Base-by-base conservation (phyloP, 2,888 invertebrate species). In the Chrysodeixis includens region DNA sequence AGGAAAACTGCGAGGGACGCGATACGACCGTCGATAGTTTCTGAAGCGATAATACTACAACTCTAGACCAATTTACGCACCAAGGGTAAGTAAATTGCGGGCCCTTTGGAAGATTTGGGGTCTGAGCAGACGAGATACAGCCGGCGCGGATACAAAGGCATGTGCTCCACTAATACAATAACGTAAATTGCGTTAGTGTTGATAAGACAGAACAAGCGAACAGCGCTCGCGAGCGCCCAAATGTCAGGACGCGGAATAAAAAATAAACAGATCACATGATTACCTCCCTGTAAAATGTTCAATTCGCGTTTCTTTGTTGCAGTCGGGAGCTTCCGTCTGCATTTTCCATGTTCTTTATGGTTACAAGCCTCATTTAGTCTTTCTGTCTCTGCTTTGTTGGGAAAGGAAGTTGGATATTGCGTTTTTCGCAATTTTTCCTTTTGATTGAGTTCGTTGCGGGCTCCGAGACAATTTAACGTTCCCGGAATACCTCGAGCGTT, bases 31-130 rank as follows among this genome's bases (percentile, higher is more conserved):
- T 71, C 79, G 78, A 85, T 84, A 86, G 86, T 87, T 88, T 83
- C 79, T 76, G 78, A 78, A 83, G 70, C 85, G 87, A 85, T 88
- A 87, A 86, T 85, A 83, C 81, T 76, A 74, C 79, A 80, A 83
- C 83, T 83, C 80, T 75, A 79, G 82, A 83, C 83, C 88, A 85
- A 86, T 87, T 86, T 86, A 82, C 87, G 84, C 83, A 73, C 76
- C 83, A 76, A 81, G 82, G 82, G 79, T 82, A 78, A 86, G 77
- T 81, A 83, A 83, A 85, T 85, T 86, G 84, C 81, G 76, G 72
- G 69, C 76, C 63, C 76, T 75, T 78, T 69, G 71, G 71, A 69
- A 79, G 72, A 71, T 77, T 76, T 74, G 68, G 82, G 75, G 74
- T 74, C 66, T 74, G 69, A 63, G 57, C 58, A 65, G 72, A 82